These are phyloP conservation scores for Drosophila heteroneura DNA, from an alignment of 2,888 invertebrate genomes.

Conservation along the genomic window DNA sequence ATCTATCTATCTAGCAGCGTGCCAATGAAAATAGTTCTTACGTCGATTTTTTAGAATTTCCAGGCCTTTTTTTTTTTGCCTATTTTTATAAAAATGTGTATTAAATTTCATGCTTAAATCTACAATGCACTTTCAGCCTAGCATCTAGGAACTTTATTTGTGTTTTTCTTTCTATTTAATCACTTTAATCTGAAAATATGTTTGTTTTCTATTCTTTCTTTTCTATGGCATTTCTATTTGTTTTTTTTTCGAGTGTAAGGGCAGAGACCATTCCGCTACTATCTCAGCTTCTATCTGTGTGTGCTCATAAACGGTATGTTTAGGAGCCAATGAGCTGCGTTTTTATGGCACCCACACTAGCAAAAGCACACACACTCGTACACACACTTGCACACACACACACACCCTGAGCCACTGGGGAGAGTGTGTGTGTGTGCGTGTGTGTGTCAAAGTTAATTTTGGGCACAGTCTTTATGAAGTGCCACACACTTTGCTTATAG, in stretches of 20 bases:
- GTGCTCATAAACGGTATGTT: slow-evolving; percentile 58
- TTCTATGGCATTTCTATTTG: not conserved
- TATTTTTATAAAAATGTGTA: not conserved
- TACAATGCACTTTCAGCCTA: not conserved
- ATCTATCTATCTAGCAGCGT: not conserved
- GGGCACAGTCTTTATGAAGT: slow-evolving; percentile 58
- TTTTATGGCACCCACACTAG: slow-evolving; percentile 56
- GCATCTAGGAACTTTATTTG: not conserved
- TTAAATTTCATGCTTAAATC: not conserved
- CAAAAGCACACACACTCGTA: not conserved
- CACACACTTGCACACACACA: slow-evolving; percentile 4
- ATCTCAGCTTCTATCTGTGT: slow-evolving; percentile 16
- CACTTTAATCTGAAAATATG: no score
- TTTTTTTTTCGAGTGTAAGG: not conserved
- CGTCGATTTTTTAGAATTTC: no score
- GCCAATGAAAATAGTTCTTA: no score
- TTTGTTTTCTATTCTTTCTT: not conserved
- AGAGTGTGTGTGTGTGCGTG: no score
- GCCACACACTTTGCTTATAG: slow-evolving; percentile 29
- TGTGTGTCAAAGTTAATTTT: slow-evolving; percentile 67
- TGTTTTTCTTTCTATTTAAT: not conserved
- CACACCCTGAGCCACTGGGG: not conserved
- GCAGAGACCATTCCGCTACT: not conserved
- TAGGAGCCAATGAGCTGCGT: slow-evolving; percentile 69
- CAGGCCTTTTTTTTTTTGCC: no score